Percentiles rank a stretch among this genome's conserved stretches.
Evolutionary conservation across 2,797 vertebrate genomes (phyloP).

Genomic region (Pagetopsis macropterus): DNA sequence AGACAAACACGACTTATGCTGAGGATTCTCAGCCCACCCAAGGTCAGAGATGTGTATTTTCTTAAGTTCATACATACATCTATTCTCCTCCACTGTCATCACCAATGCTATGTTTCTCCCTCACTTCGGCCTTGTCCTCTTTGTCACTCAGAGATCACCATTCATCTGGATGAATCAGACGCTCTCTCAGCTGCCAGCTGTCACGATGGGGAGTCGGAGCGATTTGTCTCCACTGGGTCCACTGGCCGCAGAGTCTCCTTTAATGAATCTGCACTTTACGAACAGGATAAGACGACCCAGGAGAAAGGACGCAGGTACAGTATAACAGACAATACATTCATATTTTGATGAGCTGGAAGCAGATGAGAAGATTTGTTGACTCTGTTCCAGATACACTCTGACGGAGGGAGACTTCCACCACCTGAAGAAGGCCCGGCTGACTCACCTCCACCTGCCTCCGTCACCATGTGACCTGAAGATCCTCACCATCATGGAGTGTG

Average conservation of each 20-base stretch:
- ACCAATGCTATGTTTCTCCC: slow-evolving; percentile 15
- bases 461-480: slow-evolving; percentile 89
- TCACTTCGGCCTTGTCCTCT: slow-evolving; percentile 31
- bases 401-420: slow-evolving; percentile 98
- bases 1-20: slow-evolving; percentile 94
- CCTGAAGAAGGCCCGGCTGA: slow-evolving; percentile 95
- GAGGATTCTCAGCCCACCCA: slow-evolving; percentile 91
- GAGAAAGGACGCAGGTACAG: slow-evolving; percentile 93
- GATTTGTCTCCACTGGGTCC: slow-evolving; percentile 89
- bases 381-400: slow-evolving; percentile 89
- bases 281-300: slow-evolving; percentile 89
- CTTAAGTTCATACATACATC: background rate
- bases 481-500: slow-evolving; percentile 95
- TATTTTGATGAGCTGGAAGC: background rate
- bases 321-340: background rate
- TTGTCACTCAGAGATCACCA: slow-evolving; percentile 85
- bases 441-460: slow-evolving; percentile 89
- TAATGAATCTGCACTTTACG: slow-evolving; percentile 93
- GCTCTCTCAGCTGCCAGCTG: slow-evolving; percentile 85
- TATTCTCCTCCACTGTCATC: background rate
- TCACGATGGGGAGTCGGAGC: slow-evolving; percentile 87
- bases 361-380: background rate
- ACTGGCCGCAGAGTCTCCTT: slow-evolving; percentile 94
- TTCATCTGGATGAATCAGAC: slow-evolving; percentile 91
- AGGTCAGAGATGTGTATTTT: slow-evolving; percentile 82